Evolutionary conservation across 2,797 vertebrate genomes (phyloP).

Genomic region (Sternotherus odoratus): DNA sequence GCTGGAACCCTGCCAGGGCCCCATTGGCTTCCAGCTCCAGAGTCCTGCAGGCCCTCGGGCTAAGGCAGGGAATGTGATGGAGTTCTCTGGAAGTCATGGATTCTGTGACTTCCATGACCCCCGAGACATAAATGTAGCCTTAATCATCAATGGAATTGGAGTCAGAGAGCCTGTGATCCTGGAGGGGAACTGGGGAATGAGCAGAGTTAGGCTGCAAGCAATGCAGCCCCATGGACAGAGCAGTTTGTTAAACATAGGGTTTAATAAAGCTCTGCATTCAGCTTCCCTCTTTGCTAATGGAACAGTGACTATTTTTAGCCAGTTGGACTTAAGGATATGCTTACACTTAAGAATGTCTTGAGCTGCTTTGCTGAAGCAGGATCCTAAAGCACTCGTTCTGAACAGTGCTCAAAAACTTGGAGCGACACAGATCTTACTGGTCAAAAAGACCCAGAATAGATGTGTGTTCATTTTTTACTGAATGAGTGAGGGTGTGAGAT

Average conservation of each 20-base stretch:
- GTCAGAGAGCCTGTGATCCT: not conserved
- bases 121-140: too few relatives aligned
- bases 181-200: not conserved
- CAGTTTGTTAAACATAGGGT: not conserved
- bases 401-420: not conserved
- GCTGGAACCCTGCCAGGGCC: too few relatives aligned
- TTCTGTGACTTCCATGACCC: too few relatives aligned
- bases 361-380: not conserved
- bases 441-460: not conserved
- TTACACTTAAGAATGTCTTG: not conserved
- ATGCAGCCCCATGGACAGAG: not conserved
- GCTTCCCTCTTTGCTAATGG: not conserved
- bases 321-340: not conserved
- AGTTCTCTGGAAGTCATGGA: too few relatives aligned
- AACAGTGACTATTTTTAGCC: not conserved
- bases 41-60: too few relatives aligned
- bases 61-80: too few relatives aligned
- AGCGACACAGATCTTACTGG: fast-evolving
- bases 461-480: fast-evolving
- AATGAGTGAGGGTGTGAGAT: not conserved
- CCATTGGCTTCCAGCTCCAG: too few relatives aligned
- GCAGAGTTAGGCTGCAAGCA: not conserved
- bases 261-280: not conserved
- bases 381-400: not conserved
- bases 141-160: not conserved